A percentile compares a stretch with the other conserved stretches of the same genome.
These are phyloP conservation scores for Chrysoperla carnea DNA, from an alignment of 1,140 invertebrate genomes.

Conservation along the genomic window DNA sequence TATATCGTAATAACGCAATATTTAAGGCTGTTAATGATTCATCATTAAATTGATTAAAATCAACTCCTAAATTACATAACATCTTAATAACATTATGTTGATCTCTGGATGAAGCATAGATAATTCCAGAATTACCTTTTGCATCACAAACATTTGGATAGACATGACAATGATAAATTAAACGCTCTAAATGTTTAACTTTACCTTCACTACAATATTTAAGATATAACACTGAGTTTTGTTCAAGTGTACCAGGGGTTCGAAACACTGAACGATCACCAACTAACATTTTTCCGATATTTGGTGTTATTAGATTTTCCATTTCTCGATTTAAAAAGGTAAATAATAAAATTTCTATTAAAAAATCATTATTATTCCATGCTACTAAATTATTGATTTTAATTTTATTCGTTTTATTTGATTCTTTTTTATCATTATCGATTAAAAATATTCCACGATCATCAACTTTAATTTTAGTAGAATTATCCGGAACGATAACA, in stretches of 20 bases:
- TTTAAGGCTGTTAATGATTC: slow-evolving; percentile 27
- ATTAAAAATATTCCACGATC: neutral
- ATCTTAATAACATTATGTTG: slow-evolving; percentile 11
- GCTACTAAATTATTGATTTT: slow-evolving; percentile 14
- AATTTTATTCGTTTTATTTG: slow-evolving; percentile 6
- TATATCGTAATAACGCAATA: slow-evolving; percentile 22
- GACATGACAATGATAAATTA: slow-evolving; percentile 22
- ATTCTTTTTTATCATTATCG: slow-evolving; percentile 1
- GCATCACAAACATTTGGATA: slow-evolving; percentile 25
- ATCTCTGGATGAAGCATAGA: slow-evolving; percentile 26
- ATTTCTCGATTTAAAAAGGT: slow-evolving; percentile 13
- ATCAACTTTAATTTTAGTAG: slow-evolving; percentile 1
- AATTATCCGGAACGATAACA: slow-evolving; percentile 4
- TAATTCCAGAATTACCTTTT: slow-evolving; percentile 27
- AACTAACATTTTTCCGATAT: slow-evolving; percentile 10
- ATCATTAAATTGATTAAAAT: slow-evolving; percentile 27
- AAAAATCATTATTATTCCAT: slow-evolving; percentile 18
- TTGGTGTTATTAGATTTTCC: slow-evolving; percentile 13
- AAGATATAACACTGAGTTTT: slow-evolving; percentile 11
- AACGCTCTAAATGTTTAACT: slow-evolving; percentile 16
- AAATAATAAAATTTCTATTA: slow-evolving; percentile 14
- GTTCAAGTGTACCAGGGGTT: slow-evolving; percentile 12
- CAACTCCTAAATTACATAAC: slow-evolving; percentile 25
- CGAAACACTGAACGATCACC: slow-evolving; percentile 10
- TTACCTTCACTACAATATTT: slow-evolving; percentile 14